Conservation (phyloP, 92 coral and sea anemone genomes). For the Isaurus tuberculatus region DNA sequence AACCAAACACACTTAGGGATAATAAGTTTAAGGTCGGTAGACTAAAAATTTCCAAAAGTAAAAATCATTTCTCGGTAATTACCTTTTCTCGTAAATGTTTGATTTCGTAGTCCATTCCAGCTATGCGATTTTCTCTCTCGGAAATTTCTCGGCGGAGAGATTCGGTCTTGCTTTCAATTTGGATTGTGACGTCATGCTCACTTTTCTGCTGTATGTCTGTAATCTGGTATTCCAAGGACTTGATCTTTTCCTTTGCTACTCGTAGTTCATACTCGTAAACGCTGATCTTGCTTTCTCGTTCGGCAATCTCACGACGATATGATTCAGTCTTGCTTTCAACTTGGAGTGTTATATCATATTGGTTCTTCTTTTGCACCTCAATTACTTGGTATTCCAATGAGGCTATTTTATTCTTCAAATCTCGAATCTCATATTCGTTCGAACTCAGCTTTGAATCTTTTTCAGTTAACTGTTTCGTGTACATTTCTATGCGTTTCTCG, state of each 20-base stretch:
- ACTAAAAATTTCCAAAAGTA: too few relatives aligned
- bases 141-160: conserved; percentile 41
- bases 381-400: conserved; percentile 16
- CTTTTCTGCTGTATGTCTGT: conserved; percentile 37
- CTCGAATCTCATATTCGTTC: conserved; percentile 20
- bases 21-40: too few relatives aligned
- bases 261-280: conserved; percentile 32
- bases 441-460: conserved; percentile 40
- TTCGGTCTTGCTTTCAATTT: conserved; percentile 47
- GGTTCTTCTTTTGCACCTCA: conserved; percentile 30
- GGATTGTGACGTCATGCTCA: conserved; percentile 57
- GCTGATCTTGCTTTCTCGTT: conserved; percentile 43
- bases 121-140: conserved; percentile 34
- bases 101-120: conserved; percentile 33
- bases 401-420: conserved; percentile 33
- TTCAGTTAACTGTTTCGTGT: conserved; percentile 45
- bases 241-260: conserved; percentile 21
- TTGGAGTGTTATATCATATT: conserved; percentile 46
- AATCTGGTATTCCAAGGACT: conserved; percentile 34
- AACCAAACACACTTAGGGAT: background rate
- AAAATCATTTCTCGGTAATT: background rate
- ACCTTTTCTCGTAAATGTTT: conserved; percentile 39
- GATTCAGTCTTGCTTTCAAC: conserved; percentile 32
- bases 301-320: conserved; percentile 37
- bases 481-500: conserved; percentile 42